Percentiles rank a stretch among this genome's conserved stretches.
phyloP scores from a whole-genome alignment of 2,888 invertebrate genomes.

The Druceiella hillmani region DNA sequence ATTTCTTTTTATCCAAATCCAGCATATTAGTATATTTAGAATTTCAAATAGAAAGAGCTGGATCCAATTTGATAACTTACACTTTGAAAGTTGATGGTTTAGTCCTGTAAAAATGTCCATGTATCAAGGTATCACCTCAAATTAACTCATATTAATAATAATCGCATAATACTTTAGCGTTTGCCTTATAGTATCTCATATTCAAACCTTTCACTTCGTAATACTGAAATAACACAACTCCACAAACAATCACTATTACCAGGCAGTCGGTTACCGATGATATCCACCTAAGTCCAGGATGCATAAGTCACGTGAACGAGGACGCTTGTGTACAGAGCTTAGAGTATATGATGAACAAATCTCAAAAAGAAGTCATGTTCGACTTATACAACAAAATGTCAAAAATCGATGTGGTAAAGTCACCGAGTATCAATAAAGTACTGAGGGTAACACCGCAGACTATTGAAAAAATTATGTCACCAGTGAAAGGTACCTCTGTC shows the following conservation, averaged over 20 bases:
- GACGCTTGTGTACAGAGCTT: constrained; percentile 39
- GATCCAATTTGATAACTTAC: no score
- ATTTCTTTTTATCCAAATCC: no score
- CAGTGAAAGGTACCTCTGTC: constrained; percentile 37
- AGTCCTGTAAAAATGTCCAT: no score
- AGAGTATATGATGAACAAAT: constrained; percentile 47
- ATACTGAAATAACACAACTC: not conserved
- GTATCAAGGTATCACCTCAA: no score
- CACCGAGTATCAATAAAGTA: constrained; percentile 40
- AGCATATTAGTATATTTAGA: no score
- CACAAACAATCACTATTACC: constrained; percentile 17
- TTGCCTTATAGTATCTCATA: no score
- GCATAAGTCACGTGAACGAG: constrained; percentile 37
- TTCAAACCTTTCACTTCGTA: no score
- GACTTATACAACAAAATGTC: constrained; percentile 46
- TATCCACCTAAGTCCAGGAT: constrained; percentile 39
- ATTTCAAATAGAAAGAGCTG: no score
- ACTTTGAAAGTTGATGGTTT: no score
- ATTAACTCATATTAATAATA: no score
- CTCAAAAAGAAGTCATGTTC: constrained; percentile 49
- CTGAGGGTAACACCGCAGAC: constrained; percentile 46
- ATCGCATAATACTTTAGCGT: no score
- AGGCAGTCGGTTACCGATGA: constrained; percentile 37
- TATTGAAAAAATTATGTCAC: constrained; percentile 42
- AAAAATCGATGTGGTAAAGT: constrained; percentile 40